Conservation (phyloP, 2,797 vertebrate species). For the Mycteria americana region DNA sequence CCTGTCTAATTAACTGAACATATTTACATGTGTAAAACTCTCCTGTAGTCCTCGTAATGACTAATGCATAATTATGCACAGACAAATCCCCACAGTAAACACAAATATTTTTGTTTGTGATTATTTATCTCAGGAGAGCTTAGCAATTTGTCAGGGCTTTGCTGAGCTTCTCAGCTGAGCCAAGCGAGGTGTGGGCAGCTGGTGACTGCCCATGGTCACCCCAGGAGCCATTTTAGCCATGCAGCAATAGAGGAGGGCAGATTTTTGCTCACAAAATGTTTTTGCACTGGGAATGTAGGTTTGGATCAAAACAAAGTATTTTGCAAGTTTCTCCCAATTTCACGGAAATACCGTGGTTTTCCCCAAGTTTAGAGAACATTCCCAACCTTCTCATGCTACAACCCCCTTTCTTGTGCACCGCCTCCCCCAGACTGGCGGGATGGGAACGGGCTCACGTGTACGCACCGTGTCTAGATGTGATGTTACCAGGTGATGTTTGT, state of each 20-base stretch:
- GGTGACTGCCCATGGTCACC: background rate
- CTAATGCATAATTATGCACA: constrained; percentile 72
- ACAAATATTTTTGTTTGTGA: constrained; percentile 73
- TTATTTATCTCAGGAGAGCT: constrained; percentile 63
- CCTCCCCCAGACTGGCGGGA: background rate
- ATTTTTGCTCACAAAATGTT: background rate
- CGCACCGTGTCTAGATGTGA: background rate
- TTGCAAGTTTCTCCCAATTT: background rate
- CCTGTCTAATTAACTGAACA: constrained; percentile 70
- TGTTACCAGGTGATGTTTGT: background rate
- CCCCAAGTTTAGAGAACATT: background rate
- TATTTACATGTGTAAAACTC: constrained; percentile 74
- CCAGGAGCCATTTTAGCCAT: background rate
- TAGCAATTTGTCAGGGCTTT: constrained; percentile 51
- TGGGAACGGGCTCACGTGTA: accelerated
- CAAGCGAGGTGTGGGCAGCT: accelerated
- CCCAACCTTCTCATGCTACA: background rate
- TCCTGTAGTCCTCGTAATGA: constrained; percentile 69
- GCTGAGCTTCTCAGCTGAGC: background rate
- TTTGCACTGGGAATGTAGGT: background rate
- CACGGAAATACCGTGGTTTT: background rate
- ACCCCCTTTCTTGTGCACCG: accelerated
- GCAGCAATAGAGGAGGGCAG: background rate
- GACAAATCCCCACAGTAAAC: constrained; percentile 72
- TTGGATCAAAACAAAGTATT: background rate